A percentile compares a stretch with the other conserved stretches of the same genome.
Evolutionary conservation across 2,888 invertebrate species (phyloP).

Genomic region (Drosophila tanythrix): DNA sequence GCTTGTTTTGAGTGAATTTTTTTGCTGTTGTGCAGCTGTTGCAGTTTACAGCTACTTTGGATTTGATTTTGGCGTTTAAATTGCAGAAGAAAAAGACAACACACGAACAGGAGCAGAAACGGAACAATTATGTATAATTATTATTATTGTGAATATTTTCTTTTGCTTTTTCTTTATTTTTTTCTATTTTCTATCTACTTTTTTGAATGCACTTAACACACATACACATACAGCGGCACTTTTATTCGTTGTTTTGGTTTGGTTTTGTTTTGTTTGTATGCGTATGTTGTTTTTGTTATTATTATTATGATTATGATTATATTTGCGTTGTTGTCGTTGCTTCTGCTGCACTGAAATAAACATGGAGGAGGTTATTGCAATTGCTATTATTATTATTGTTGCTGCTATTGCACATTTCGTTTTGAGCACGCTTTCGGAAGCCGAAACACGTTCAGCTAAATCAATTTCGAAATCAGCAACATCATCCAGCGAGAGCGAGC

Average conservation of each 20-base stretch:
- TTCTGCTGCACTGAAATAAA: constrained; percentile 33
- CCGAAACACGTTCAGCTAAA: constrained; percentile 72
- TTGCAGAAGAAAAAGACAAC: constrained; percentile 10
- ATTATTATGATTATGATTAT: constrained; percentile 27
- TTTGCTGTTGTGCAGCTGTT: constrained; percentile 54
- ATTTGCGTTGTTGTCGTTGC: constrained; percentile 29
- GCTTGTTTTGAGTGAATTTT: constrained; percentile 50
- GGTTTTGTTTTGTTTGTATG: constrained; percentile 24
- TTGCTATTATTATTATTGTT: constrained; percentile 39
- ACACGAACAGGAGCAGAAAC: constrained; percentile 19
- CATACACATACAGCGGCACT: constrained; percentile 37
- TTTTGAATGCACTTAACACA: constrained; percentile 52
- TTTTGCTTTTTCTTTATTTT: constrained; percentile 18
- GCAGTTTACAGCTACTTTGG: constrained; percentile 53
- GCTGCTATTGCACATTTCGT: constrained; percentile 50
- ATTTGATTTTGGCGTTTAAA: constrained; percentile 30
- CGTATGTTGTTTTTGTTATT: constrained; percentile 10
- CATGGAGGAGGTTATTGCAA: constrained; percentile 25
- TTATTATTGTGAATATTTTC: constrained; percentile 12
- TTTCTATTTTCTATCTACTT: constrained; percentile 42
- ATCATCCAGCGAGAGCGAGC: constrained; percentile 37
- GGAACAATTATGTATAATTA: constrained; percentile 16
- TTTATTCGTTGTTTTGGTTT: constrained; percentile 46
- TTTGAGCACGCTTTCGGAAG: constrained; percentile 56
- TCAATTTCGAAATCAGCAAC: constrained; percentile 73